Base-by-base conservation (phyloP, 2,797 vertebrate genomes). In the Cyclopterus lumpus region DNA sequence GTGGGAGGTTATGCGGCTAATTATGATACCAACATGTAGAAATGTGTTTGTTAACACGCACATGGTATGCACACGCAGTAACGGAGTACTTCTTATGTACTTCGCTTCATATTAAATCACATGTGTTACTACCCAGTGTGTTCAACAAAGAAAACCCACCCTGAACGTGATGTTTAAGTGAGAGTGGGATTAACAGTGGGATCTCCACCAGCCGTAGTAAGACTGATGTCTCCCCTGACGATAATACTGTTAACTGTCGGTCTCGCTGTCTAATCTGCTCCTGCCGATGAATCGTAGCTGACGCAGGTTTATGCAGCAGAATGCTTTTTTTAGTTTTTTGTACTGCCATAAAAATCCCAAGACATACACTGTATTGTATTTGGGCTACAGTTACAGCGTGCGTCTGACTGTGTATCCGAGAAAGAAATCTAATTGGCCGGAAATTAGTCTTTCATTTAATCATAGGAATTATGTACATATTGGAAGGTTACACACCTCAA, bases 1-100 rank as follows among this genome's bases (percentile, higher is more conserved):
- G 71, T 51, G 70, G 68, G 72, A 73, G 42, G 49, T n/a, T 82
- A 81, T 74, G 26, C n/a, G 12, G 63, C 65, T 84, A 65, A 83
- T 89, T 86, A 87, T 22, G 55, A 84, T 77, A 79, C 68, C 71
- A 67, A 74, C 65, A 71, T 53, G 67, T 63, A 71, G 28, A 66
- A 77, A 75, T 78, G 26, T 64, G 28, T 80, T 67, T 75, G 55
- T 57, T 49, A 64, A 60, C 26, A 64, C 2, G 0, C n/a, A 28
- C n/a, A 9, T 53, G n/a, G 55, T 9, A 38, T 44, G n/a, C n/a
- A n/a, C n/a, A 51, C 73, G 62, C 16, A 46, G 34, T 20, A 63
- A 75, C 78, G 55, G 51, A 61, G n/a, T 55, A 36, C 40, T n/a
- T 54, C 63, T 51, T 34, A 40, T 67, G 48, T 66, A 42, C 59